Evolutionary conservation across 1,140 invertebrate species (phyloP).

Genomic region (Sesamia nonagrioides): DNA sequence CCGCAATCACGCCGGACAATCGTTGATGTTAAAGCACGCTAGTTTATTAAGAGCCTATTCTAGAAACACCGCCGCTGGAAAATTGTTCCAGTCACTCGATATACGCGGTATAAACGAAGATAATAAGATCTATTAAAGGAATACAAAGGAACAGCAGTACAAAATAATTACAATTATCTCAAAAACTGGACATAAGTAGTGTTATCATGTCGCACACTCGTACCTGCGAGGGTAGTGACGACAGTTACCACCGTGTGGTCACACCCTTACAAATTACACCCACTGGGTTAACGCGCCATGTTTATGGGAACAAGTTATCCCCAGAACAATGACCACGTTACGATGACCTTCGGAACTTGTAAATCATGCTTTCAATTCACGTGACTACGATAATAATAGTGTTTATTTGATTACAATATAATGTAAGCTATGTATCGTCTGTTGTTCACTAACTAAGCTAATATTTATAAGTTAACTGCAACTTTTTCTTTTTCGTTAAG

Average conservation of each 20-base stretch:
- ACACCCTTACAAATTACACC: conserved; percentile 44
- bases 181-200: not conserved
- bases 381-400: not conserved
- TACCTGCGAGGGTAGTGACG: conserved; percentile 35
- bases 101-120: no score
- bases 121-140: no score
- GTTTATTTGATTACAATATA: not conserved
- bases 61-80: no score
- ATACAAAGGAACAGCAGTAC: no score
- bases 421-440: conserved; percentile 17
- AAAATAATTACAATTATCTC: no score
- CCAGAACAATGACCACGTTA: conserved; percentile 6
- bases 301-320: conserved; percentile 17
- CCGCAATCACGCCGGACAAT: no score
- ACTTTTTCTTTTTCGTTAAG: no score
- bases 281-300: not conserved
- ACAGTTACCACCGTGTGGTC: conserved; percentile 20
- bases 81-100: no score
- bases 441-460: no score
- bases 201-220: conserved; percentile 7
- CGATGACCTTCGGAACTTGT: not conserved
- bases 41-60: no score
- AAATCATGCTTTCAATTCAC: not conserved
- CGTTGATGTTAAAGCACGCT: no score
- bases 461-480: no score